These are phyloP conservation scores for Xiphophorus maculatus DNA, from an alignment of 2,113 vertebrate species.

Conservation along the genomic window DNA sequence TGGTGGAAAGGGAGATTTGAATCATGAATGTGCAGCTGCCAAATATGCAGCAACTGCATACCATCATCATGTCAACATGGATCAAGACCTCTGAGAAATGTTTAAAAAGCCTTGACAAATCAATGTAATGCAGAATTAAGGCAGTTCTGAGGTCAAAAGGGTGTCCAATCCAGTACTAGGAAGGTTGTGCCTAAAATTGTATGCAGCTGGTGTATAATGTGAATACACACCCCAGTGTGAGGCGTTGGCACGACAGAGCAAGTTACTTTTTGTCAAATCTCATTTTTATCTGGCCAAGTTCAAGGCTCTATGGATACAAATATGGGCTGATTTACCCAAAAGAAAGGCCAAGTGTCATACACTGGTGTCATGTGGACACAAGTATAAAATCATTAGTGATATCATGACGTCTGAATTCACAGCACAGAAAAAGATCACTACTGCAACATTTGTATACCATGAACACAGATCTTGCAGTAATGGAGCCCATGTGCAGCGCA, in stretches of 20 bases:
- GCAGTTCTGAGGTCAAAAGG: too few species aligned
- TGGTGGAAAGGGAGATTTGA: too few species aligned
- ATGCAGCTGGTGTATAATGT: too few species aligned
- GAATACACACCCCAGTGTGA: not conserved
- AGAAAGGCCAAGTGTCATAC: not conserved
- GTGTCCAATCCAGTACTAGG: too few species aligned
- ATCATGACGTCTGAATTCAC: not conserved
- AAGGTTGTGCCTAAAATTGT: too few species aligned
- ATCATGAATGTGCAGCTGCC: too few species aligned
- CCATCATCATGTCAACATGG: too few species aligned
- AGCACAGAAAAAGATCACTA: not conserved
- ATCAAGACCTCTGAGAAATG: too few species aligned
- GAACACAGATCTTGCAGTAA: not conserved
- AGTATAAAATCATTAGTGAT: not conserved
- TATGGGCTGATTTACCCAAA: not conserved
- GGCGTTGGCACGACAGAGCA: not conserved
- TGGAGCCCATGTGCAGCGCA: not conserved
- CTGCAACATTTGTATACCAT: too few species aligned
- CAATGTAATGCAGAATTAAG: too few species aligned
- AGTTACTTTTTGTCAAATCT: not conserved
- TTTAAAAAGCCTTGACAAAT: too few species aligned
- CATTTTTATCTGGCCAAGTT: not conserved
- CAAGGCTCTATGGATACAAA: not conserved
- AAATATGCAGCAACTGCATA: too few species aligned
- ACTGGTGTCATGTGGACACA: not conserved